Evolutionary conservation across 2,113 vertebrate species (phyloP).

Genomic region (Zosterops lateralis): DNA sequence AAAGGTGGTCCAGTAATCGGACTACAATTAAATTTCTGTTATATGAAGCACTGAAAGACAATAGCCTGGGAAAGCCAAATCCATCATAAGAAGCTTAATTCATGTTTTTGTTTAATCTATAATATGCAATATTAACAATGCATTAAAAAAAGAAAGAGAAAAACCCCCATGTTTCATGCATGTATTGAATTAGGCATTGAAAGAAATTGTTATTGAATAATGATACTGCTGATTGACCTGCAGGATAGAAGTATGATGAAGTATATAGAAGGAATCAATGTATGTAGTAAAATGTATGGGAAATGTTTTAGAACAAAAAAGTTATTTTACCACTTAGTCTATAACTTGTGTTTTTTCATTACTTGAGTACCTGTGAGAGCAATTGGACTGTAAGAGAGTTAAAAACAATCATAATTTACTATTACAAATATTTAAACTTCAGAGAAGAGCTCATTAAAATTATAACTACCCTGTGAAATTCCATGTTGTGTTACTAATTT

Average conservation of each 20-base stretch:
- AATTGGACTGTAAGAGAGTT: background rate
- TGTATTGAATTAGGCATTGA: background rate
- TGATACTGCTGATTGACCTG: background rate
- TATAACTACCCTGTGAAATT: background rate
- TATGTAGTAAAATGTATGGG: background rate
- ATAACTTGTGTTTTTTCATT: background rate
- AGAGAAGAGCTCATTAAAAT: conserved; percentile 3
- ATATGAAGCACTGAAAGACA: background rate
- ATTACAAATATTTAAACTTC: conserved; percentile 30
- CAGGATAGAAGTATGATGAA: background rate
- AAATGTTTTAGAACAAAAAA: background rate
- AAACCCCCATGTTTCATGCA: accelerated
- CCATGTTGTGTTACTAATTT: background rate
- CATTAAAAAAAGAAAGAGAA: background rate
- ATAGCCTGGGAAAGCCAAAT: background rate
- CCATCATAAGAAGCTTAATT: background rate
- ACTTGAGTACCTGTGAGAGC: background rate
- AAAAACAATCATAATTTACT: background rate
- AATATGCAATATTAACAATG: background rate
- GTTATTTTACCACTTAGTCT: background rate
- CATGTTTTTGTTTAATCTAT: background rate
- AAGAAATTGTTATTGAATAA: background rate
- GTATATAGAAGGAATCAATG: background rate
- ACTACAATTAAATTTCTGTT: background rate
- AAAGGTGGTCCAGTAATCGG: background rate